Conservation (phyloP, 2,113 vertebrate species). For the Picathartes gymnocephalus region DNA sequence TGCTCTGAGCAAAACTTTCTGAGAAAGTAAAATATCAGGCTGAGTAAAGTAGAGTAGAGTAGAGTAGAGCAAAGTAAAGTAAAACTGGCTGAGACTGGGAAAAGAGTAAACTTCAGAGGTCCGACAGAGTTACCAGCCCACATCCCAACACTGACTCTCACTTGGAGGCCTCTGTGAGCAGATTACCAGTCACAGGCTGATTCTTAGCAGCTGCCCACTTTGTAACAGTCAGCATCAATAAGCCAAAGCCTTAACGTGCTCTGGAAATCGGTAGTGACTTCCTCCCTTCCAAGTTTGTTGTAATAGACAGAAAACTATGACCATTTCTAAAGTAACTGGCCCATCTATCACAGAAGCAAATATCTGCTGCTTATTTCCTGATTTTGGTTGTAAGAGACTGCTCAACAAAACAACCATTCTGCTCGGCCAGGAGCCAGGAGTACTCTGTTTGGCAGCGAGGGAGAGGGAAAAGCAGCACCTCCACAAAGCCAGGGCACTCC, state of each 20-base stretch:
- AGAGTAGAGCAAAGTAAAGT: not conserved
- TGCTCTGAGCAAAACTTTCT: not conserved
- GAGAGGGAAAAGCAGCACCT: not conserved
- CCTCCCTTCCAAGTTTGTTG: not conserved
- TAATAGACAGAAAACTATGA: not conserved
- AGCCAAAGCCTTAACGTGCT: not conserved
- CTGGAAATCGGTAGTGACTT: not conserved
- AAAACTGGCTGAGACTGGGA: not conserved
- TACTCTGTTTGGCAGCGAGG: rapidly evolving
- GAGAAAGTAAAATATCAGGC: not conserved
- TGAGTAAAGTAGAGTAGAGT: not conserved
- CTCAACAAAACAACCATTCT: not conserved
- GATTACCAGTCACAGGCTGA: not conserved
- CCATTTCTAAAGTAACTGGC: not conserved
- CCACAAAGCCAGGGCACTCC: not conserved
- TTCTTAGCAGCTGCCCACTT: not conserved
- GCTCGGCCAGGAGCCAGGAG: not conserved
- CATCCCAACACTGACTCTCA: not conserved
- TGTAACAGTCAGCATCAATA: not conserved
- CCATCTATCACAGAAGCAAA: not conserved
- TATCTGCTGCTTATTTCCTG: not conserved
- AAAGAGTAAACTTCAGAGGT: not conserved
- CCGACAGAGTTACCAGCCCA: not conserved
- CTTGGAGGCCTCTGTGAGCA: not conserved
- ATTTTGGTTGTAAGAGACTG: not conserved